Evolutionary conservation across 1,140 invertebrate species (phyloP).

Genomic region (Cherax quadricarinatus): DNA sequence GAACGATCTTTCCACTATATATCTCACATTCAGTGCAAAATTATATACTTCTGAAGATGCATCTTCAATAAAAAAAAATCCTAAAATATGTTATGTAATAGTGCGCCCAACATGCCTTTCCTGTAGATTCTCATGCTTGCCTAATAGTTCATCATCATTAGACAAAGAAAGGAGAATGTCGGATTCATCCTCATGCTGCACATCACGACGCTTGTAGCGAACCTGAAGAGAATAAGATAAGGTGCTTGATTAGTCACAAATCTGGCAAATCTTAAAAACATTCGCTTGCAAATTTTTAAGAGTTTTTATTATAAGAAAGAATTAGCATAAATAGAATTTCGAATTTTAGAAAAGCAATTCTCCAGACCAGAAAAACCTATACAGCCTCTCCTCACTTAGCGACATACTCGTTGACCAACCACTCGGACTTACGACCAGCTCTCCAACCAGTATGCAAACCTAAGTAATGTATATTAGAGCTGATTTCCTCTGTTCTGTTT

Average conservation of each 20-base stretch:
- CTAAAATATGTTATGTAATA: constrained; percentile 15
- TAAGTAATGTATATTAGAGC: no score
- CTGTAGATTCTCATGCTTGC: constrained; percentile 59
- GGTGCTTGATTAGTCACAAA: background rate
- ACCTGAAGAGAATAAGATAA: constrained; percentile 9
- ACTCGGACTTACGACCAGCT: no score
- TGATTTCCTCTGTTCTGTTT: no score
- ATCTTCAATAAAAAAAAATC: background rate
- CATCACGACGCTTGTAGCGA: constrained; percentile 41
- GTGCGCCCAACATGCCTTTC: constrained; percentile 38
- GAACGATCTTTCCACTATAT: background rate
- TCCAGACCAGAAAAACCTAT: no score
- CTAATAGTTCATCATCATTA: constrained; percentile 55
- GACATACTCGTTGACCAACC: no score
- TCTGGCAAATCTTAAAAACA: background rate
- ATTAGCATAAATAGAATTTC: no score
- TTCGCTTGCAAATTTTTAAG: background rate
- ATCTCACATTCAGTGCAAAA: background rate
- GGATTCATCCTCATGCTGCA: constrained; percentile 54
- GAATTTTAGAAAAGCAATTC: no score
- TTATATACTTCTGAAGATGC: background rate
- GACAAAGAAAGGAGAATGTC: constrained; percentile 51
- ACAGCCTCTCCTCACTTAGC: no score
- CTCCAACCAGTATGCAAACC: no score
- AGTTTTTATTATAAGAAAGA: background rate